Conservation (phyloP, 1,140 invertebrate genomes). For the Schlechtendalia chinensis region DNA sequence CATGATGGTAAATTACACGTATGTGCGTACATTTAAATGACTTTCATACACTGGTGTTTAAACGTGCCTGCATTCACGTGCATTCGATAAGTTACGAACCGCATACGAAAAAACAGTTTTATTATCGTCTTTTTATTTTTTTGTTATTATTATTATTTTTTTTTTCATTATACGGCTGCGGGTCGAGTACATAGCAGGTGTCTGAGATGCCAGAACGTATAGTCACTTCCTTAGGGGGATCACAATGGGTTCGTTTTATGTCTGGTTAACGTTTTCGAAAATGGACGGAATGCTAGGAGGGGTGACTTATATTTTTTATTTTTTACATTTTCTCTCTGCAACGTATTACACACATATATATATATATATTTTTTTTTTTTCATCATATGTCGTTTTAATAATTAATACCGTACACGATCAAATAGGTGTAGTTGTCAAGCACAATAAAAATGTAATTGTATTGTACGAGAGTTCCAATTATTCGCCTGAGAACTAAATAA, state of each 20-base stretch:
- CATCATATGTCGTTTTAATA: not conserved
- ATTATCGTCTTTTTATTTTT: slow-evolving; percentile 2
- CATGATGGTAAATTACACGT: not conserved
- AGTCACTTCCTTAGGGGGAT: slow-evolving; percentile 43
- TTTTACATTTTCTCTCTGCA: slow-evolving; percentile 14
- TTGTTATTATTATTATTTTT: slow-evolving; percentile 1
- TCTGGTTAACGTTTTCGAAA: slow-evolving; percentile 40
- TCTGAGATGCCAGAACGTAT: slow-evolving; percentile 27
- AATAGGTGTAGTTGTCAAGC: not conserved
- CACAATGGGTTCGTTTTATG: slow-evolving; percentile 39
- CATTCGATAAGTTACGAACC: slow-evolving; percentile 22
- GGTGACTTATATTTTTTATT: slow-evolving; percentile 31
- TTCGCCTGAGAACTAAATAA: too few relatives aligned
- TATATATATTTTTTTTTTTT: not conserved
- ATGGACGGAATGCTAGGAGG: slow-evolving; percentile 1
- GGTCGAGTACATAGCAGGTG: slow-evolving; percentile 42
- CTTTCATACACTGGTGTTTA: not conserved
- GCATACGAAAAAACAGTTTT: not conserved
- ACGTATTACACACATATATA: not conserved
- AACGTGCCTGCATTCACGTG: too few relatives aligned
- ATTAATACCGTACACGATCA: not conserved
- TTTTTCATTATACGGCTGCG: not conserved
- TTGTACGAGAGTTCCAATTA: too few relatives aligned
- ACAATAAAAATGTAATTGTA: not conserved
- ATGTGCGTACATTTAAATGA: not conserved